Percentiles rank a stretch among this genome's conserved stretches.
phyloP scores from a whole-genome alignment of 1,140 invertebrate genomes.

The Pseudomyrmex concolor region DNA sequence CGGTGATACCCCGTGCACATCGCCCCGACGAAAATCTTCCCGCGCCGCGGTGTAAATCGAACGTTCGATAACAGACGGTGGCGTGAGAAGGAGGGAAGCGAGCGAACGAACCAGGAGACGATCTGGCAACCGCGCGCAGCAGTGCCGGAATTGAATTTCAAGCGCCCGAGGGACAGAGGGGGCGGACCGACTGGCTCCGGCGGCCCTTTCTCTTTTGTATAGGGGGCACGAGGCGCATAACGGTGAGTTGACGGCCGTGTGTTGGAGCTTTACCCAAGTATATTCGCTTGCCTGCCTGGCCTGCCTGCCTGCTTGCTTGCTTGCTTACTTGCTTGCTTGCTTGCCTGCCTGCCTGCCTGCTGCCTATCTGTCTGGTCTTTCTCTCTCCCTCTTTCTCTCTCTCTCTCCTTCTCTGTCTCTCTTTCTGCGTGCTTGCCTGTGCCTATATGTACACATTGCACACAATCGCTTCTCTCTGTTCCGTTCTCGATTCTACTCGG shows the following conservation, averaged over 20 bases:
- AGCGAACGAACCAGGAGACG: not conserved
- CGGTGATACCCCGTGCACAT: slow-evolving; percentile 16
- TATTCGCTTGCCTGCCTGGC: slow-evolving; percentile 36
- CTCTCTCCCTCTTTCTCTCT: slow-evolving; percentile 67
- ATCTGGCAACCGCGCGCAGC: slow-evolving; percentile 72
- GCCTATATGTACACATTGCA: slow-evolving; percentile 53
- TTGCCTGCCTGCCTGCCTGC: too few relatives aligned
- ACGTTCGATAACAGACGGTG: slow-evolving; percentile 68
- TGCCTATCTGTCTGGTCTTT: slow-evolving; percentile 73
- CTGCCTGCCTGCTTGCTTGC: slow-evolving; percentile 74
- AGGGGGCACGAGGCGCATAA: slow-evolving; percentile 82
- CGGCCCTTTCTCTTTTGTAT: slow-evolving; percentile 79
- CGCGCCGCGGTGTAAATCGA: slow-evolving; percentile 55
- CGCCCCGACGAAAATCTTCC: slow-evolving; percentile 52
- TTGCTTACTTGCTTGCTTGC: slow-evolving; percentile 74
- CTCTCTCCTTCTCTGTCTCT: not conserved
- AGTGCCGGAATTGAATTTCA: slow-evolving; percentile 83
- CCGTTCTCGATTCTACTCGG: slow-evolving; percentile 38
- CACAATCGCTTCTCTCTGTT: slow-evolving; percentile 60
- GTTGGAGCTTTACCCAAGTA: slow-evolving; percentile 66
- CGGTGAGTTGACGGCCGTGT: slow-evolving; percentile 80
- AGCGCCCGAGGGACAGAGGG: slow-evolving; percentile 79
- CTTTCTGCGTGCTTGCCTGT: not conserved
- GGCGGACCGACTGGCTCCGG: slow-evolving; percentile 57
- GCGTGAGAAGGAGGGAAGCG: slow-evolving; percentile 29